These are phyloP conservation scores for Leucopsar rothschildi DNA, from an alignment of 2,113 vertebrate species.

Conservation along the genomic window DNA sequence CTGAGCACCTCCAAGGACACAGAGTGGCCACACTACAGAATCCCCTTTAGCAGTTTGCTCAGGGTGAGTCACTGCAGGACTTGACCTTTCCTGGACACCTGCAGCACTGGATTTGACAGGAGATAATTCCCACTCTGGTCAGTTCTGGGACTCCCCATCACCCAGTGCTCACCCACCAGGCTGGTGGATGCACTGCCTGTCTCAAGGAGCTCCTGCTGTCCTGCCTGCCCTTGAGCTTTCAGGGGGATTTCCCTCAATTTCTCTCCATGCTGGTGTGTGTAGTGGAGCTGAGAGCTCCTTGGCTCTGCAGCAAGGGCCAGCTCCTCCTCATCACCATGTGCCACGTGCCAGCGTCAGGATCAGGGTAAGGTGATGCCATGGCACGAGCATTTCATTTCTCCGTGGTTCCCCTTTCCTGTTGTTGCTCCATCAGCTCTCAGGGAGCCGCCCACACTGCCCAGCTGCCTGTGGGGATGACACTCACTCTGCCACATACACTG, in stretches of 20 bases:
- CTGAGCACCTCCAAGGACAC: not conserved
- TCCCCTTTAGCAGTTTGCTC: not conserved
- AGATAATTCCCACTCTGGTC: not conserved
- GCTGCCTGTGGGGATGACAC: conserved; percentile 29
- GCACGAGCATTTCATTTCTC: not conserved
- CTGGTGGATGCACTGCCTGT: not conserved
- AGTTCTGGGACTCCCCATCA: not conserved
- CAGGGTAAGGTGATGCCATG: not conserved
- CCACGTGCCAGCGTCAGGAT: no score
- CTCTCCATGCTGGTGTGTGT: rapidly evolving
- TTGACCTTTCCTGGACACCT: not conserved
- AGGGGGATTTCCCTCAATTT: not conserved
- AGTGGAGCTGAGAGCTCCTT: not conserved
- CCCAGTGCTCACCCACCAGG: not conserved
- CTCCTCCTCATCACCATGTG: not conserved
- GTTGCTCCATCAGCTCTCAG: not conserved
- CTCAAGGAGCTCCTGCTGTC: not conserved
- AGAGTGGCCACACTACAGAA: not conserved
- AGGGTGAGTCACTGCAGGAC: rapidly evolving
- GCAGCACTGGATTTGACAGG: not conserved
- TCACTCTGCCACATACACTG: conserved; percentile 88
- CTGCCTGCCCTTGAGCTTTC: not conserved
- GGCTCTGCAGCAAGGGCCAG: not conserved
- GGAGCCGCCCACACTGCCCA: not conserved
- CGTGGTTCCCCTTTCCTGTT: not conserved